phyloP scores from a whole-genome alignment of 1,140 invertebrate genomes.

The Drepana arcuata region DNA sequence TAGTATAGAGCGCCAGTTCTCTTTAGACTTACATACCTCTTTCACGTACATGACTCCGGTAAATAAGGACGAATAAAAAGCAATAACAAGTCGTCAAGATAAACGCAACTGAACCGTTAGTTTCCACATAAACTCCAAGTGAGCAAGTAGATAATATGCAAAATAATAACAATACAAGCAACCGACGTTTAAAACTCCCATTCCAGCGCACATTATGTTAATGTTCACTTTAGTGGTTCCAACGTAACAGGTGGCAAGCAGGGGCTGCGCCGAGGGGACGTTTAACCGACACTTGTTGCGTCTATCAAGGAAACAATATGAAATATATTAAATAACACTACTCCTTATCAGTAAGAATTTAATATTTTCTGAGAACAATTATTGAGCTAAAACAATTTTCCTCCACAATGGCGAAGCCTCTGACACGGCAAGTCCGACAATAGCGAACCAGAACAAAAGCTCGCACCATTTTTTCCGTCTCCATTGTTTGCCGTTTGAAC shows the following conservation, averaged over 20 bases:
- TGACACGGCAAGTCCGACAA: conserved; percentile 26
- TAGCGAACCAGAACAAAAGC: conserved; percentile 51
- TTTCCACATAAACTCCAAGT: too few species aligned
- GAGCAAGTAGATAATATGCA: too few species aligned
- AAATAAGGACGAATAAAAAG: too few species aligned
- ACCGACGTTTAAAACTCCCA: conserved; percentile 3
- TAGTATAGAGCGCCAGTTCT: too few species aligned
- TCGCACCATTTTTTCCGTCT: conserved; percentile 49
- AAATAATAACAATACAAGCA: conserved; percentile 6
- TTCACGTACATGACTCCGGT: too few species aligned
- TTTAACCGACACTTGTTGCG: conserved; percentile 42
- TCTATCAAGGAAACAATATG: conserved; percentile 9
- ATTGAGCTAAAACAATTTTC: too few species aligned
- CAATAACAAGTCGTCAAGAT: too few species aligned
- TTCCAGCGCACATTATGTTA: conserved; percentile 6
- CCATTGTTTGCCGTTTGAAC: conserved; percentile 57
- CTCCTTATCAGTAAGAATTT: conserved; percentile 5
- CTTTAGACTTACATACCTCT: too few species aligned
- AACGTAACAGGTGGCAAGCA: conserved; percentile 44
- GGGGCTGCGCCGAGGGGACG: conserved; percentile 18
- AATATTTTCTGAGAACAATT: too few species aligned
- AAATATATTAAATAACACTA: neutral
- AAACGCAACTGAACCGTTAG: too few species aligned
- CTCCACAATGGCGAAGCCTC: too few species aligned
- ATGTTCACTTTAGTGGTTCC: conserved; percentile 9